Evolutionary conservation across 2,888 invertebrate genomes (phyloP).

Genomic region (Papilio demoleus): DNA sequence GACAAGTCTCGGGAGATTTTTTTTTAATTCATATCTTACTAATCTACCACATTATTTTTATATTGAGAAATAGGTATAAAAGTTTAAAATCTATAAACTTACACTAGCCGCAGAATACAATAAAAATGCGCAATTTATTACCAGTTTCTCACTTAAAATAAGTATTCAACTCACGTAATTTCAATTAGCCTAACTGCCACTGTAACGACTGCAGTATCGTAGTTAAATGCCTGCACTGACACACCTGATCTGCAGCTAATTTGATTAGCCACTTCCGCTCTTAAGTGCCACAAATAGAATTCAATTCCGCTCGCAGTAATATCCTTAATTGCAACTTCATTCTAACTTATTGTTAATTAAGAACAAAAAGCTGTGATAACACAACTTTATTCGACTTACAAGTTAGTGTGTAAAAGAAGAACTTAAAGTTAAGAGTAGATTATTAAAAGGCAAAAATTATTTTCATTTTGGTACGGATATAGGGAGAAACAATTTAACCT

Average conservation of each 20-base stretch:
- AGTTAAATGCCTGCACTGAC: slow-evolving; percentile 25
- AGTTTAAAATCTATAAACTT: too few species aligned
- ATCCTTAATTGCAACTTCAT: slow-evolving; percentile 12
- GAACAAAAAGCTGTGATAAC: neutral
- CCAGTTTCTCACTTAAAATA: slow-evolving; percentile 17
- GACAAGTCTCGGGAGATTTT: too few species aligned
- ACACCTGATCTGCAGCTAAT: slow-evolving; percentile 33
- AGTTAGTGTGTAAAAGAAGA: neutral
- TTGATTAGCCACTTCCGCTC: slow-evolving; percentile 33
- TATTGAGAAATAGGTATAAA: too few species aligned
- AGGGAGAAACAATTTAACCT: too few species aligned
- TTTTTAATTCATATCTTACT: too few species aligned
- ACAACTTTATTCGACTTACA: neutral
- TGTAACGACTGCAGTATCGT: slow-evolving; percentile 23
- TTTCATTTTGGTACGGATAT: too few species aligned
- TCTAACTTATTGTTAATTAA: slow-evolving; percentile 20
- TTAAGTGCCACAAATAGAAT: slow-evolving; percentile 24
- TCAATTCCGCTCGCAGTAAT: slow-evolving; percentile 20
- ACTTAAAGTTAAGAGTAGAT: neutral
- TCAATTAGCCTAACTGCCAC: slow-evolving; percentile 25
- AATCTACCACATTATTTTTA: too few species aligned
- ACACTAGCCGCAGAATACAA: neutral
- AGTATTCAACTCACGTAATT: slow-evolving; percentile 24
- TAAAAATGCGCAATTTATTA: neutral
- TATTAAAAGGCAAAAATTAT: neutral